Evolutionary conservation across 2,113 vertebrate species (phyloP).

Genomic region (Rhegmatorhina hoffmannsi): DNA sequence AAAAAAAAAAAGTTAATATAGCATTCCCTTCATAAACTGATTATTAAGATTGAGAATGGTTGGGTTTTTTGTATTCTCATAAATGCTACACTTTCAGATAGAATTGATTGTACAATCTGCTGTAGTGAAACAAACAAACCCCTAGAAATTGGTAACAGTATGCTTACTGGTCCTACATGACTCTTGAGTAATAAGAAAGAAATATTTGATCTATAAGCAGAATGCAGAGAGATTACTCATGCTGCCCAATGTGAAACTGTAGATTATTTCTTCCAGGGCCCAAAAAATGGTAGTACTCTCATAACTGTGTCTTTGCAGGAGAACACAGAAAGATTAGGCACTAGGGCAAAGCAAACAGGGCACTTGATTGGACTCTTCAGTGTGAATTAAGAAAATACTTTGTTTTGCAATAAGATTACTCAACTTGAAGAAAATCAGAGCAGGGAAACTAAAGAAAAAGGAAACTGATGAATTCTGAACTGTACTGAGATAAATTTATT

Average conservation of each 20-base stretch:
- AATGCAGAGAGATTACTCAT: background rate
- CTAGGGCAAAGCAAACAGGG: background rate
- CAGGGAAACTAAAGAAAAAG: background rate
- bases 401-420: background rate
- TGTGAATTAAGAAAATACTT: background rate
- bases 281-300: background rate
- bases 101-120: background rate
- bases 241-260: background rate
- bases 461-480: background rate
- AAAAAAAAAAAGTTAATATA: background rate
- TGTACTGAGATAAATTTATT: background rate
- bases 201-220: background rate
- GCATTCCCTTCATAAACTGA: background rate
- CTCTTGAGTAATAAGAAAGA: background rate
- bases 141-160: fast-evolving
- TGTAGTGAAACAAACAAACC: background rate
- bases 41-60: background rate
- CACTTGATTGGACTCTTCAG: background rate
- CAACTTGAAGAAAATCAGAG: background rate
- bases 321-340: background rate
- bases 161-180: background rate
- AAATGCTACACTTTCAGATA: background rate
- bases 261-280: background rate
- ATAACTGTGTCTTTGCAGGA: background rate
- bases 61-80: background rate